Conservation (phyloP, 1,140 invertebrate species). For the Hirudo medicinalis region DNA sequence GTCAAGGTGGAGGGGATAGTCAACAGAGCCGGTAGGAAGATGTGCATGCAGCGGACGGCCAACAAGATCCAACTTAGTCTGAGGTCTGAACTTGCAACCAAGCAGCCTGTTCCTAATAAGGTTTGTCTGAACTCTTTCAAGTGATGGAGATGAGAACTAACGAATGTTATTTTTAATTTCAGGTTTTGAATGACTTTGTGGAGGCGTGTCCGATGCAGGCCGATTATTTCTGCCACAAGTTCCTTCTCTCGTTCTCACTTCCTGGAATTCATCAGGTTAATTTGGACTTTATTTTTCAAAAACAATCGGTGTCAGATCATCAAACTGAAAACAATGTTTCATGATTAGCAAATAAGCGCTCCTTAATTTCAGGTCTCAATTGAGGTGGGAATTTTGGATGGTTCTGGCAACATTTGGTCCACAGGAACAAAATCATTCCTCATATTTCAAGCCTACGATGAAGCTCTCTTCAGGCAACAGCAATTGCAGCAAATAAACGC, state of each 20-base stretch:
- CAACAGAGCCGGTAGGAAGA: neutral
- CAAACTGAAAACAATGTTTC: neutral
- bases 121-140: conserved; percentile 28
- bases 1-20: conserved; percentile 2
- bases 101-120: neutral
- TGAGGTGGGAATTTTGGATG: conserved; percentile 54
- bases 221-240: conserved; percentile 66
- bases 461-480: conserved; percentile 31
- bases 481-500: conserved; percentile 12
- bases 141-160: conserved; percentile 31
- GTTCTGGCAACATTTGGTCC: conserved; percentile 57
- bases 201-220: conserved; percentile 57
- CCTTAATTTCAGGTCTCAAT: neutral
- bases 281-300: neutral
- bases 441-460: conserved; percentile 58
- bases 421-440: conserved; percentile 56
- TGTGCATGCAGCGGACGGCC: neutral
- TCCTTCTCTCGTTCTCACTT: conserved; percentile 50
- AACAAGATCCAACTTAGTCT: neutral
- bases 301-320: neutral
- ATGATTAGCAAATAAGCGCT: neutral
- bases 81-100: neutral
- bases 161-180: too few species aligned
- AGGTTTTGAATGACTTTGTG: conserved; percentile 41
- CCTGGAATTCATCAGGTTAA: conserved; percentile 45